These are phyloP conservation scores for Butorides virescens DNA, from an alignment of 2,113 vertebrate genomes.

Conservation along the genomic window DNA sequence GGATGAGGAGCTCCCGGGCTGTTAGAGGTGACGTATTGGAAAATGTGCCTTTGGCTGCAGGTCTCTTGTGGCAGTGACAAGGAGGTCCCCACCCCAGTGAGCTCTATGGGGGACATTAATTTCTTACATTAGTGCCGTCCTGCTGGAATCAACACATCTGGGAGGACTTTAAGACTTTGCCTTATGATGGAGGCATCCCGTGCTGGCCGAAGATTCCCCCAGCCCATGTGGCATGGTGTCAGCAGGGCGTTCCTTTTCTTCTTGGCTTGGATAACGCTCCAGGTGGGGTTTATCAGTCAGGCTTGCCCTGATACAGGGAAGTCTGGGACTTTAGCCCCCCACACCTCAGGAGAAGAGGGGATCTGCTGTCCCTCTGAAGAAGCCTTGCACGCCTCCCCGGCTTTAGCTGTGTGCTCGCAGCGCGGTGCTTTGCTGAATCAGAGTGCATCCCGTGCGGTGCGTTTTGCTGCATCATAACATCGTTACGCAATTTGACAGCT, in stretches of 20 bases:
- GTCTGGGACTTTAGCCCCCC: too few species aligned
- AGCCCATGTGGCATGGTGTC: fast-evolving
- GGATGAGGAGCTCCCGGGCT: neutral
- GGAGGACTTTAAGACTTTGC: neutral
- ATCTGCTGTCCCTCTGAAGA: neutral
- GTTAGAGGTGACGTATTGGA: neutral
- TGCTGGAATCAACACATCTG: neutral
- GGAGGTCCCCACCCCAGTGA: neutral
- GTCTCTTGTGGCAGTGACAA: neutral
- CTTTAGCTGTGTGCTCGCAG: neutral
- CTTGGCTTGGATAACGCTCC: neutral
- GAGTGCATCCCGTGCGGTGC: fast-evolving
- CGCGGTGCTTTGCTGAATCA: neutral
- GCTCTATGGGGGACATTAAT: neutral
- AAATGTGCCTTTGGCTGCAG: neutral
- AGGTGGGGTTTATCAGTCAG: neutral
- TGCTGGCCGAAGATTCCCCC: neutral
- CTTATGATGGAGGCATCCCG: neutral
- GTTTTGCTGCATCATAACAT: slow-evolving; percentile 9
- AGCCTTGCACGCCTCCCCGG: neutral
- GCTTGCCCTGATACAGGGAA: neutral
- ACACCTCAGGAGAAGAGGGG: neutral
- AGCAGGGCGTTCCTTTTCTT: neutral
- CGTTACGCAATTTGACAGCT: neutral
- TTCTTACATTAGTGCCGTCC: neutral